These are phyloP conservation scores for Luehdorfia chinensis DNA, from an alignment of 1,140 invertebrate species.

Conservation along the genomic window DNA sequence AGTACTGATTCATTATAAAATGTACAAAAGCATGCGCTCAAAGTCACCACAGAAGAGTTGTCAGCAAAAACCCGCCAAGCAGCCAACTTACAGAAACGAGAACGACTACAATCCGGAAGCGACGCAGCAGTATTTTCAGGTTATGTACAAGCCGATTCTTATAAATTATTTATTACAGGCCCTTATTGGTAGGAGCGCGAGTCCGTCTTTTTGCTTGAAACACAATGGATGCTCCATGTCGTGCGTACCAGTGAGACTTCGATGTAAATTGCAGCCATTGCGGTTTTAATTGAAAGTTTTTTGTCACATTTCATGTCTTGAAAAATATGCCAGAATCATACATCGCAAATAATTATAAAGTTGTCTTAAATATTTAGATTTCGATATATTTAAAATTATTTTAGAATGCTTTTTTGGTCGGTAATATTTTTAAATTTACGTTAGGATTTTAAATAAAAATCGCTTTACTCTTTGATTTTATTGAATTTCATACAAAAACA, in stretches of 20 bases:
- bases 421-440: no score
- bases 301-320: constrained; percentile 26
- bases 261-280: constrained; percentile 39
- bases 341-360: no score
- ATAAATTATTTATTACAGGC: constrained; percentile 56
- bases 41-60: constrained; percentile 35
- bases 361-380: no score
- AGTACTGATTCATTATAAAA: constrained; percentile 46
- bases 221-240: constrained; percentile 41
- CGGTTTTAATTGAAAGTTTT: constrained; percentile 40
- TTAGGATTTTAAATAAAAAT: no score
- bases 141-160: constrained; percentile 41
- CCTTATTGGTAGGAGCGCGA: constrained; percentile 43
- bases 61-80: constrained; percentile 40
- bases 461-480: no score
- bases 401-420: no score
- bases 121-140: constrained; percentile 62
- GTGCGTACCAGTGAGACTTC: constrained; percentile 28
- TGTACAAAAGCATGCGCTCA: constrained; percentile 41
- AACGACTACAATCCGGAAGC: constrained; percentile 59
- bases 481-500: no score
- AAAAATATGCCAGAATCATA: constrained; percentile 10
- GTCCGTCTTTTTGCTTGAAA: constrained; percentile 43
- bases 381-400: no score
- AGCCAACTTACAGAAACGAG: constrained; percentile 47